Base-by-base conservation (phyloP, 2,888 invertebrate genomes). In the Drosophila demipolita region DNA sequence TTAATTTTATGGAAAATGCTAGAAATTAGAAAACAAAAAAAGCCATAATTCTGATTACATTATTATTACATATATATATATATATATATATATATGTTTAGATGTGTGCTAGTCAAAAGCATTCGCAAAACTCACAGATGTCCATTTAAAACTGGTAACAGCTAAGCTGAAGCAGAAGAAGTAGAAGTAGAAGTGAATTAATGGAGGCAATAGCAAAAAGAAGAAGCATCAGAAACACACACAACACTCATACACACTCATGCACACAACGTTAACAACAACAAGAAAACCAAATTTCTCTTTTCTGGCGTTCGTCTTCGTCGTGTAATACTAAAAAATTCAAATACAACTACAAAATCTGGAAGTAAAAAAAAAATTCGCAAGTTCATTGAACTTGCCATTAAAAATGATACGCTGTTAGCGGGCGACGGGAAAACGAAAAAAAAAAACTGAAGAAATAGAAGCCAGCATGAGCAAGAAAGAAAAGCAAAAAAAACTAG, bases 381-480 rank as follows among this genome's bases (percentile, higher is more conserved):
- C 87, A 91, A 91, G 92, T 92, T 92, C 92, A 85, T 66, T 92
- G 91, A 92, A 92, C 92, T 91, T 87, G 82, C 89, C 82, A 81
- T 89, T 82, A 83, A 82, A 82, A 83, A 88, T 78, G 77, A 81
- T 77, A 79, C 63, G 66, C 73, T 75, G 73, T 71, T 69, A 72
- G 80, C 69, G 62, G 53, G 70, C 70, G 75, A 66, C 64, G 57
- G 70, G 64, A 82, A 82, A 82, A 75, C 54, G 64, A 12, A 66
- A 60, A 48, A 52, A 52, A 54, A 48, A 66, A 58, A 53, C 49
- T 33, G 50, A 23, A 49, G 45, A 40, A 38, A 48, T 45, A 45
- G 26, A n/a, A 33, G n/a, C 15, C 60, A 48, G 48, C 63, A 73
- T 35, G 38, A 40, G 17, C 32, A 58, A 20, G 48, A 55, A 35